Evolutionary conservation across 1,140 invertebrate species (phyloP).

Genomic region (Drosophila mauritiana): DNA sequence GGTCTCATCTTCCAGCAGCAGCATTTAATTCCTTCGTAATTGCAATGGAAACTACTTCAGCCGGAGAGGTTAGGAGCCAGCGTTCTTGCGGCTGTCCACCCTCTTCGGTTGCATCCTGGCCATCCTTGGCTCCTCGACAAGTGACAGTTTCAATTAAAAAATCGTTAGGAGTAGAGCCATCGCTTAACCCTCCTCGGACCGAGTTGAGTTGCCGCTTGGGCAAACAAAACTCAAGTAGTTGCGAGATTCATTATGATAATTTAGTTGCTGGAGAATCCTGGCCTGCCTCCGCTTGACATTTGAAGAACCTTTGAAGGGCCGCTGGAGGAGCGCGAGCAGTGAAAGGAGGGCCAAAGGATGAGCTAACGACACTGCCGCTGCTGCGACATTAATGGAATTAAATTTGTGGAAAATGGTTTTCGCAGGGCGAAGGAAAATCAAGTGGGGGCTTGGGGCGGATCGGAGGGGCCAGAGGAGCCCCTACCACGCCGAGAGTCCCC

Average conservation of each 20-base stretch:
- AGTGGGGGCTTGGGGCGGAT: not conserved
- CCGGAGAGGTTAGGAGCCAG: constrained; percentile 39
- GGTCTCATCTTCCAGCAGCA: constrained; percentile 6
- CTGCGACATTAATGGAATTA: constrained; percentile 71
- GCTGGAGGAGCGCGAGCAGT: constrained; percentile 18
- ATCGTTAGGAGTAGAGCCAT: constrained; percentile 30
- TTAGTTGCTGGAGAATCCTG: constrained; percentile 65
- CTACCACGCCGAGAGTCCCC: constrained; percentile 17
- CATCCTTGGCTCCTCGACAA: constrained; percentile 48
- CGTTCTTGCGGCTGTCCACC: constrained; percentile 47
- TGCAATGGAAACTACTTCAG: constrained; percentile 33
- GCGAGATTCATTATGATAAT: constrained; percentile 81
- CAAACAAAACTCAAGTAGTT: constrained; percentile 73
- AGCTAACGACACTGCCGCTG: constrained; percentile 21
- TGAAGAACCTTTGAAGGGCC: constrained; percentile 69
- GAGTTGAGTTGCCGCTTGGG: constrained; percentile 30
- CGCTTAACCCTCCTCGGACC: constrained; percentile 34
- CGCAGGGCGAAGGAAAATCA: constrained; percentile 17
- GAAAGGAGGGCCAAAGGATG: constrained; percentile 24
- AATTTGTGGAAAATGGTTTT: constrained; percentile 75
- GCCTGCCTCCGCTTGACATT: constrained; percentile 66
- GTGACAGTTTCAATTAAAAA: constrained; percentile 81
- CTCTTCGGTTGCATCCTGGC: constrained; percentile 8
- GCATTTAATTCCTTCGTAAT: constrained; percentile 40
- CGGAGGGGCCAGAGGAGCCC: not conserved